Evolutionary conservation across 2,888 invertebrate species (phyloP), one percentile per base, ranked within the genome.

Genomic region (Rhamphomyia laevipes): DNA sequence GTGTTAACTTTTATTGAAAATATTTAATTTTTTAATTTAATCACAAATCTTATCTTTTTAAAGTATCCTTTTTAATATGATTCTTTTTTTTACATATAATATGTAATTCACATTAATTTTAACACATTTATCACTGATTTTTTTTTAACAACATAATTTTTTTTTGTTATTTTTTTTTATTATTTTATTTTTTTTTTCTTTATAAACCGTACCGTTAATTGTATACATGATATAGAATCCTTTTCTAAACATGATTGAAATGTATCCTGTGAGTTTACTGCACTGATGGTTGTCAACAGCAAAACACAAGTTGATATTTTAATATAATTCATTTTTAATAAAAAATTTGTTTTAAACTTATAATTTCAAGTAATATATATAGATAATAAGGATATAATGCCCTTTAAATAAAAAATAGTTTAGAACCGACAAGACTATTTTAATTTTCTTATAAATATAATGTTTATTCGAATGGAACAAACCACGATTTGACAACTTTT

Each of bases 221-320:
- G 80, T 52, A 80, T 67, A 68, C 80, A 81, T 57, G 78, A 75
- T 55, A 80, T 79, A 51, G 80, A 79, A 68, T 80, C 80, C 61
- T 74, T 72, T 57, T 74, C 69, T 54, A 79, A 68, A 61, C 80
- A 80, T 57, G 76, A 74, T 23, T 43, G 45, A 23, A 46, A 44
- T 27, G 41, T 48, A 48, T 50, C 47, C 46, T 45, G 42, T 15
- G 44, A 21, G 31, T 47, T 42, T 48, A 41, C 41, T 40, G 63
- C 62, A 61, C 65, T 64, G 57, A 63, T 65, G 55, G 59, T 58
- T 56, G 62, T 63, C 60, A 64, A 60, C 38, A 65, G 59, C 57
- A 66, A 64, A 61, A 66, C 63, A 60, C 63, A 65, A 53, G 57
- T 59, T 54, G 61, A 63, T 54, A 60, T 62, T 55, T 65, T 55